Base-by-base conservation (phyloP, 2,888 invertebrate species). In the Colletes collaris region DNA sequence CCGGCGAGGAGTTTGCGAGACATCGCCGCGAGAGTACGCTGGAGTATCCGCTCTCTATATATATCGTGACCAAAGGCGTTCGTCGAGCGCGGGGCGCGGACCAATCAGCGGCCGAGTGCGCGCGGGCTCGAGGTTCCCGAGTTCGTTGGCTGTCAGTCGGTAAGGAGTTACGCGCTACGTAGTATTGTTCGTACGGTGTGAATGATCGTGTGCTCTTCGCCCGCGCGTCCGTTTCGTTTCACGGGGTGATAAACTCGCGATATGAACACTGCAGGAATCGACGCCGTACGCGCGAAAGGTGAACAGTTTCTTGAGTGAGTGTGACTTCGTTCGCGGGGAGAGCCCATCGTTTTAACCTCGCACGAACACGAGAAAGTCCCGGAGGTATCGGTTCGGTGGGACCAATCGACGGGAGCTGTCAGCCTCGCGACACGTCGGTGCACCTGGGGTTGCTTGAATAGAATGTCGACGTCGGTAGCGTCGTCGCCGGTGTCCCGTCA, bases 401-500 rank as follows among this genome's bases (percentile, higher is more conserved):
- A 27, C 16, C 16, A 53, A 13, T 35, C 27, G 60, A 10, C 59
- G 7, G 72, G 65, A 79, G 55, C 83, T 72, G 76, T 83, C 74
- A 81, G 72, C 55, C 52, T n/a, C 67, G 71, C 49, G 60, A 66
- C 16, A 35, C 44, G 46, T 49, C 37, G 37, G 53, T 58, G 52
- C 58, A 56, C 50, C 52, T 35, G 55, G 69, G 69, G 44, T 66
- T 64, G 60, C 64, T 79, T 70, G 69, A 37, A 65, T 78, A 79
- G 67, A 74, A 85, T 82, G 86, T 79, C 71, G 80, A 69, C 84
- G 76, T 77, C 70, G 71, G 50, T 70, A 68, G 70, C 75, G 52
- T 73, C 72, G 64, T 67, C 59, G 44, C 59, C 81, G 79, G 58
- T 65, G 64, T 50, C 64, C 86, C 86, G 64, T 80, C 75, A 76